These are phyloP conservation scores for Halisarca cf. caerulea DNA, from an alignment of 37 sponge, comb jelly and placozoan genomes.

Conservation along the genomic window DNA sequence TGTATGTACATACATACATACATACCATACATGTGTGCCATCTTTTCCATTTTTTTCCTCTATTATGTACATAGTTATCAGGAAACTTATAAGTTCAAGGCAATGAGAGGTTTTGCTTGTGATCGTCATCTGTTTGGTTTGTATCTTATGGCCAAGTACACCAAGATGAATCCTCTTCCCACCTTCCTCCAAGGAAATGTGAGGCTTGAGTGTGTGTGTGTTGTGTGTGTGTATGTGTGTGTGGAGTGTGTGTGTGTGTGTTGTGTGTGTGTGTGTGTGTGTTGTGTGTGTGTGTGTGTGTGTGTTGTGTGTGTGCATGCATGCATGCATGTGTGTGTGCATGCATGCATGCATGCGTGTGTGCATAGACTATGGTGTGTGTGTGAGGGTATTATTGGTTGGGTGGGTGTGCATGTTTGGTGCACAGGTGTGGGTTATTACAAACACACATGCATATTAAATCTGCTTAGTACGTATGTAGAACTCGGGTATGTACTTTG, in stretches of 20 bases:
- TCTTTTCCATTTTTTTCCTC: not conserved
- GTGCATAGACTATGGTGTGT: not conserved
- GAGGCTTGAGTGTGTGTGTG: slow-evolving; percentile 1
- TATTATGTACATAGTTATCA: slow-evolving; percentile 58
- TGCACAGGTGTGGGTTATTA: not conserved
- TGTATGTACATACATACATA: slow-evolving; percentile 15
- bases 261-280: no score
- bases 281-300: not conserved
- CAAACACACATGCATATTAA: no score
- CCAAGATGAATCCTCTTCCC: slow-evolving; percentile 74
- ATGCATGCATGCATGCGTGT: not conserved
- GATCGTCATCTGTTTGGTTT: slow-evolving; percentile 88
- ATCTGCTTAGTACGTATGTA: no score
- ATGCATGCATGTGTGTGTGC: slow-evolving; percentile 13
- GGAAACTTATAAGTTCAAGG: slow-evolving; percentile 71
- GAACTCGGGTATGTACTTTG: no score
- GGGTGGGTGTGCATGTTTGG: not conserved
- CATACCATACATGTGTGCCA: not conserved
- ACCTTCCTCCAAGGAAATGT: slow-evolving; percentile 72
- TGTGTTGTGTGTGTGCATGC: slow-evolving; percentile 21
- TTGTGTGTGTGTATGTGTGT: slow-evolving; percentile 2
- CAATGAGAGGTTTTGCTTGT: slow-evolving; percentile 76
- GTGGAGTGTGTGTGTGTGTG: no score
- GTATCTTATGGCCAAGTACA: slow-evolving; percentile 68
- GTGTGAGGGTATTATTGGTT: not conserved